A percentile compares a stretch with the other conserved stretches of the same genome.
Evolutionary conservation across 2,888 invertebrate genomes (phyloP).

Genomic region (Drosophila robusta): DNA sequence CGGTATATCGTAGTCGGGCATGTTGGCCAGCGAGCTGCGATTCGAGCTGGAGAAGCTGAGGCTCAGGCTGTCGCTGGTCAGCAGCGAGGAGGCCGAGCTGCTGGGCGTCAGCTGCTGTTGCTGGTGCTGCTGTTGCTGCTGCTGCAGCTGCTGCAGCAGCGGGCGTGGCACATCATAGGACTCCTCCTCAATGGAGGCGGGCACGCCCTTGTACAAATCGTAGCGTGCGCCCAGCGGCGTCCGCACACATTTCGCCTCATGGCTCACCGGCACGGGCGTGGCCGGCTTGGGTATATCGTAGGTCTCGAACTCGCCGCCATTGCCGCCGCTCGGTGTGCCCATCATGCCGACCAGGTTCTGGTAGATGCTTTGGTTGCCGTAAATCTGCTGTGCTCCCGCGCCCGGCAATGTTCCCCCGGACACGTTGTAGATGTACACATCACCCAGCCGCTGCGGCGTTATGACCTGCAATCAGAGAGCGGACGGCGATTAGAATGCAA

Average conservation of each 20-base stretch:
- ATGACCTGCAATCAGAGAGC: conserved; percentile 86
- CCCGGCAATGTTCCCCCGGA: conserved; percentile 80
- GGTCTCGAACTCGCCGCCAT: conserved; percentile 80
- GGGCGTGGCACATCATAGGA: conserved; percentile 89
- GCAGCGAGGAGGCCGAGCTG: conserved; percentile 88
- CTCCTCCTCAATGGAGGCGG: conserved; percentile 85
- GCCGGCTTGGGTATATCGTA: conserved; percentile 88
- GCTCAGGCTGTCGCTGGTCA: conserved; percentile 88
- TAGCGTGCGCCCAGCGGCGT: conserved; percentile 65
- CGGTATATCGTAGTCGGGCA: conserved; percentile 90
- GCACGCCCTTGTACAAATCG: conserved; percentile 80
- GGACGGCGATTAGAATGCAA: not conserved
- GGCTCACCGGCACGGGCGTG: conserved; percentile 86
- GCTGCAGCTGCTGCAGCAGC: conserved; percentile 75
- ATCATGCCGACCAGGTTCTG: conserved; percentile 83
- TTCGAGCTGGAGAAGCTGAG: conserved; percentile 86
- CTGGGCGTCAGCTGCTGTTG: conserved; percentile 88
- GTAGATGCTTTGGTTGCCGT: conserved; percentile 79
- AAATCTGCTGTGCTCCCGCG: conserved; percentile 67
- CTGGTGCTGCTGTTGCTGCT: conserved; percentile 86
- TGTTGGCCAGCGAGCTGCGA: conserved; percentile 86
- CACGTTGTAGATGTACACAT: conserved; percentile 90
- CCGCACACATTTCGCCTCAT: conserved; percentile 86
- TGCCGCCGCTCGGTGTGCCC: conserved; percentile 56
- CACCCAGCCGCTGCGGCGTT: conserved; percentile 90